A percentile compares a stretch with the other conserved stretches of the same genome.
Evolutionary conservation across 2,888 invertebrate genomes (phyloP).

Genomic region (Drosophila kuntzei): DNA sequence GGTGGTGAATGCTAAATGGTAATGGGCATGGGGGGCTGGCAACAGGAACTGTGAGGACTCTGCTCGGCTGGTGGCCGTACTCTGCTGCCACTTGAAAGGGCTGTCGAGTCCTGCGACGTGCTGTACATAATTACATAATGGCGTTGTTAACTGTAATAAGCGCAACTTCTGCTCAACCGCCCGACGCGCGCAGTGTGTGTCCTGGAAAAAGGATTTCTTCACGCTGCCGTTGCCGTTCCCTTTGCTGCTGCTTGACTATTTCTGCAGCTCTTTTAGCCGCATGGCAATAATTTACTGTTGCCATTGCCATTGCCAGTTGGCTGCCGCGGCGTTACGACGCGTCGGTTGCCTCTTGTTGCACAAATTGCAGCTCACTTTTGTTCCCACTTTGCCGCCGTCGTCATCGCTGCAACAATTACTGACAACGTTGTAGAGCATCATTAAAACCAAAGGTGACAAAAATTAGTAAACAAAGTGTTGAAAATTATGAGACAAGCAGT

Average conservation of each 20-base stretch:
- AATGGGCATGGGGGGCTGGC: neutral
- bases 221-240: conserved; percentile 32
- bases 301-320: conserved; percentile 39
- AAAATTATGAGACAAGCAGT: conserved; percentile 72
- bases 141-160: conserved; percentile 81
- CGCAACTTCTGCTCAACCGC: conserved; percentile 66
- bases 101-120: conserved; percentile 37
- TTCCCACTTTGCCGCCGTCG: conserved; percentile 64
- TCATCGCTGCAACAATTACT: conserved; percentile 72
- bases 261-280: conserved; percentile 63
- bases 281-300: conserved; percentile 62
- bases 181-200: conserved; percentile 71
- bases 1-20: conserved; percentile 1
- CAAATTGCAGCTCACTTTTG: conserved; percentile 79
- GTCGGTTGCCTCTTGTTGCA: conserved; percentile 65
- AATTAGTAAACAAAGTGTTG: conserved; percentile 82
- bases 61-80: conserved; percentile 42
- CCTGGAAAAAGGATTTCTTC: conserved; percentile 74
- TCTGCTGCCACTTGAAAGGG: conserved; percentile 32
- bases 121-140: conserved; percentile 79
- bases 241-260: conserved; percentile 42
- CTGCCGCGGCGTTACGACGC: conserved; percentile 11
- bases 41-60: conserved; percentile 27
- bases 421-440: conserved; percentile 73
- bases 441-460: conserved; percentile 82